Conservation (phyloP, 64 coral and sea anemone species). For the Hydrozoanthus tunicans region DNA sequence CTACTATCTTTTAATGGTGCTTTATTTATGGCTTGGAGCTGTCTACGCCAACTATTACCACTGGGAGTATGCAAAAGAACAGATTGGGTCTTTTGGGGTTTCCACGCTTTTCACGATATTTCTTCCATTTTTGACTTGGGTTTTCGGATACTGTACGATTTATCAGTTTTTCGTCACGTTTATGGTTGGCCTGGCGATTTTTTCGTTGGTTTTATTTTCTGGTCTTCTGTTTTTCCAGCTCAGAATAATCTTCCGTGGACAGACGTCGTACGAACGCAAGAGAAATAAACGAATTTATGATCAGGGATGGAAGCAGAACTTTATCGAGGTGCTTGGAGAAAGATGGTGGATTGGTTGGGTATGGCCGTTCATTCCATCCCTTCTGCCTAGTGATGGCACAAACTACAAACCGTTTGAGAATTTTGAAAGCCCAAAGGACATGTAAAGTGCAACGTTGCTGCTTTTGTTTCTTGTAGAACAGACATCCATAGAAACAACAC, state of each 20-base stretch:
- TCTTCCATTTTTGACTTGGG: slow-evolving; percentile 73
- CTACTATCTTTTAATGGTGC: slow-evolving; percentile 84
- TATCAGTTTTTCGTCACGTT: slow-evolving; percentile 88
- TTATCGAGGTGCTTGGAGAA: slow-evolving; percentile 73
- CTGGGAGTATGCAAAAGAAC: slow-evolving; percentile 75
- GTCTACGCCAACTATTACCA: slow-evolving; percentile 89
- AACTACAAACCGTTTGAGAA: slow-evolving; percentile 62
- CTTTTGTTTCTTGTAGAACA: not conserved
- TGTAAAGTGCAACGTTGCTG: not conserved
- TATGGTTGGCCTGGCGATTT: slow-evolving; percentile 76
- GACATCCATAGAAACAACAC: too few species aligned
- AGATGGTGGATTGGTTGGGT: slow-evolving; percentile 86
- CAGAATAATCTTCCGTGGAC: slow-evolving; percentile 82
- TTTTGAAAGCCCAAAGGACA: slow-evolving; percentile 48
- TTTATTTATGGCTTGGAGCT: slow-evolving; percentile 95
- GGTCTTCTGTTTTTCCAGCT: slow-evolving; percentile 82
- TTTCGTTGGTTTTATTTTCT: slow-evolving; percentile 79
- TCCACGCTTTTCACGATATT: slow-evolving; percentile 86
- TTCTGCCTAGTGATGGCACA: slow-evolving; percentile 80
- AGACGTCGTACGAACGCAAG: slow-evolving; percentile 91
- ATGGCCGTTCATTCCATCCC: slow-evolving; percentile 74
- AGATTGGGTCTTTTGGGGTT: slow-evolving; percentile 69
- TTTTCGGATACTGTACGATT: slow-evolving; percentile 68
- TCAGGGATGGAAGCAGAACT: slow-evolving; percentile 79
- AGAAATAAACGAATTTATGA: slow-evolving; percentile 82